Base-by-base conservation (phyloP, 1,140 invertebrate species). In the Drosophila burlai region DNA sequence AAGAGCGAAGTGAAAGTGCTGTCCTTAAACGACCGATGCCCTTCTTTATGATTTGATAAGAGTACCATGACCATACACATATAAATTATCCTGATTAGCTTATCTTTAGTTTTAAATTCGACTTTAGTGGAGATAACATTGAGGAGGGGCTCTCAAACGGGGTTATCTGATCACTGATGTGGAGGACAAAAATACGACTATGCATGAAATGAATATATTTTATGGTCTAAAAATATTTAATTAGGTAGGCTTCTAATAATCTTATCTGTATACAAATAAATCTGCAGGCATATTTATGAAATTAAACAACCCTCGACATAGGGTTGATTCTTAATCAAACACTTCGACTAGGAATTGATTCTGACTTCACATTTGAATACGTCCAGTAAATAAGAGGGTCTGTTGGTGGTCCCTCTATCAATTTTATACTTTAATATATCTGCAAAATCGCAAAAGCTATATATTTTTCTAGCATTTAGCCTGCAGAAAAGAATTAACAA, bases 21-120 rank as follows among this genome's bases (percentile, higher is more conserved):
- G 42, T 46, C 34, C 63, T 54, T 68, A 42, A 54, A 38, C 24
- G 34, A 34, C 10, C 47, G 38, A 21, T 38, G n/a, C 34, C 42
- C n/a, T 29, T 31, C 16, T 55, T 60, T 49, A 77, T 66, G 40
- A 24, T 46, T 15, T 47, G 50, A 73, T 81, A 45, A 46, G n/a
- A 13, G 16, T 21, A 4, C 9, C n/a, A 13, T n/a, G 16, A 13
- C 24, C 45, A 46, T n/a, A 16, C 21, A 43, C 45, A 11, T 40
- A 57, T 38, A 62, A 61, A 76, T 71, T 61, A 67, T 80, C 42
- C 76, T 49, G 59, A 61, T 68, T 63, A 50, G 8, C 54, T 65
- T 81, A 76, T 80, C 68, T 10, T 43, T 7, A 54, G 15, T n/a
- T 45, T 18, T 13, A 46, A 18, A 21, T 15, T 67, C 3, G 18